These are phyloP conservation scores for Mionectes olivaceus DNA, from an alignment of 2,797 vertebrate genomes.

Conservation along the genomic window DNA sequence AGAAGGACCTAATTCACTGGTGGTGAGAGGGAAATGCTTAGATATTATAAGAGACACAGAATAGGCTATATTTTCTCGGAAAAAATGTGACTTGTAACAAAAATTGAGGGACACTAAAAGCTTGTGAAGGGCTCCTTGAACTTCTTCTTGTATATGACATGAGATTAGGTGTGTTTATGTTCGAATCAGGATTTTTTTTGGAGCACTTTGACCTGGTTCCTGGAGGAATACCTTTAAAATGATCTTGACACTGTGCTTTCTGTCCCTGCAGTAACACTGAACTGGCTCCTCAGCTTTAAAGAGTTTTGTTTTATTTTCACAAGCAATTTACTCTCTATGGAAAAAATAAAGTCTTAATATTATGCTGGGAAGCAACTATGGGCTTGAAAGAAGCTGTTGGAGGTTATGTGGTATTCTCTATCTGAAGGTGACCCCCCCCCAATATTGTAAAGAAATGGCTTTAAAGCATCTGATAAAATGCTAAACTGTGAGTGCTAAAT, in stretches of 20 bases:
- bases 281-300: neutral
- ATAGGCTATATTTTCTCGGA: neutral
- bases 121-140: neutral
- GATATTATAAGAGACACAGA: neutral
- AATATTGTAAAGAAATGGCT: neutral
- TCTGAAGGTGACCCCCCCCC: neutral
- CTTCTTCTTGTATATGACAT: fast-evolving
- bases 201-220: neutral
- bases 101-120: neutral
- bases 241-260: neutral
- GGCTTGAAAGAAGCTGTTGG: neutral
- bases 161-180: neutral
- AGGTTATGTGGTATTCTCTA: neutral
- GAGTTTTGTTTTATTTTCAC: neutral
- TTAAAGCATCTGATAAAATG: neutral
- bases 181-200: neutral
- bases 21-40: neutral
- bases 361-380: neutral
- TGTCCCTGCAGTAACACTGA: neutral
- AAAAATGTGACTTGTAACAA: neutral
- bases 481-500: neutral
- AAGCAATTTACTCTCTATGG: neutral
- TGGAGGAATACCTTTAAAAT: neutral
- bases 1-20: neutral
- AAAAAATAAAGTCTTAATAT: neutral